These are phyloP conservation scores for Drosophila picticornis DNA, from an alignment of 2,888 invertebrate species.

Conservation along the genomic window DNA sequence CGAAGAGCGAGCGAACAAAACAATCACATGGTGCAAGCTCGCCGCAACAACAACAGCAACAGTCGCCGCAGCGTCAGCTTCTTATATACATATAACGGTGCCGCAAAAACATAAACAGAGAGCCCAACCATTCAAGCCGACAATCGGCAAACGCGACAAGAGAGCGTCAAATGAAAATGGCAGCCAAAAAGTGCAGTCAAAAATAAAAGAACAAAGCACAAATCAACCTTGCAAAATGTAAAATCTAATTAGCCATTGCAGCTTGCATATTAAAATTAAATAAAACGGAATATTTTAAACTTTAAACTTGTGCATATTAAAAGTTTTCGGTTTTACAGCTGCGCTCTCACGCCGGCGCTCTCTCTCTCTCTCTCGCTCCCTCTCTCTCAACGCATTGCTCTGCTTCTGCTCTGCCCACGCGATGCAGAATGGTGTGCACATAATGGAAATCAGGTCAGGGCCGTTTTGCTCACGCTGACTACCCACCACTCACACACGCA, in stretches of 20 bases:
- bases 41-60: conserved; percentile 52
- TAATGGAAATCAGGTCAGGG: conserved; percentile 84
- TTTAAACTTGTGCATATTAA: neutral
- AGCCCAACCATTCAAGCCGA: conserved; percentile 44
- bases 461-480: conserved; percentile 83
- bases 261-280: neutral
- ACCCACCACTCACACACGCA: conserved; percentile 34
- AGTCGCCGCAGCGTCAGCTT: conserved; percentile 38
- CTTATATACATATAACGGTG: conserved; percentile 55
- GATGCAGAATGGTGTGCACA: conserved; percentile 73
- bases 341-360: conserved; percentile 63
- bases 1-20: conserved; percentile 68
- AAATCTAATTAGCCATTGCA: neutral
- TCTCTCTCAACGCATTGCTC: conserved; percentile 48
- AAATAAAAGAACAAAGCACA: neutral
- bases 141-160: conserved; percentile 32
- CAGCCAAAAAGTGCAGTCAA: neutral
- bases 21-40: conserved; percentile 77
- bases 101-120: conserved; percentile 82
- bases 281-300: neutral
- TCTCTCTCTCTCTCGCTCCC: conserved; percentile 48
- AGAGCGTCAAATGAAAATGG: conserved; percentile 34
- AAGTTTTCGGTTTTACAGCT: conserved; percentile 14
- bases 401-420: conserved; percentile 64
- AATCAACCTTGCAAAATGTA: neutral